Conservation (phyloP, 2,797 vertebrate genomes). For the Syngnathus acus region DNA sequence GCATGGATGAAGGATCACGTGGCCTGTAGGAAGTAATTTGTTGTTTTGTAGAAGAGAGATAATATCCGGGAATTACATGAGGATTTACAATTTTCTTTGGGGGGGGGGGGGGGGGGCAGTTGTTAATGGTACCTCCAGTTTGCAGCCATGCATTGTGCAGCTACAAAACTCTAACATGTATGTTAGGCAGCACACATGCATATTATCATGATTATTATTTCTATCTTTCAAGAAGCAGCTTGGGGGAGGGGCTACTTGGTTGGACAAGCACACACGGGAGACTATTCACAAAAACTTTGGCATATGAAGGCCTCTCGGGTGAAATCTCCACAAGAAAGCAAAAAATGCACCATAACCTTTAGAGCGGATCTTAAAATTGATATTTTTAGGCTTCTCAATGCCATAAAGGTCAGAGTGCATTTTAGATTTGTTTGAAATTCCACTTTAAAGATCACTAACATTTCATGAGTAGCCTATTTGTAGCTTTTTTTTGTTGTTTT, state of each 20-base stretch:
- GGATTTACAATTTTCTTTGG: slow-evolving; percentile 51
- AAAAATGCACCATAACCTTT: background rate
- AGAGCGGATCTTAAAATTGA: background rate
- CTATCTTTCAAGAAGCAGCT: slow-evolving; percentile 42
- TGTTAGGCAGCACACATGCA: slow-evolving; percentile 50
- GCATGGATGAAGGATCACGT: background rate
- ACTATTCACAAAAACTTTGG: background rate
- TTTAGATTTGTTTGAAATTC: background rate
- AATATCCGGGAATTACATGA: slow-evolving; percentile 39
- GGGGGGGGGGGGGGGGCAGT: slow-evolving; percentile 16
- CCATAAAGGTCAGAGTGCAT: too few relatives aligned
- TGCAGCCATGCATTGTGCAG: slow-evolving; percentile 48
- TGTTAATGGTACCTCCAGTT: slow-evolving; percentile 43
- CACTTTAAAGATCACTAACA: background rate
- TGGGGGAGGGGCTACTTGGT: background rate
- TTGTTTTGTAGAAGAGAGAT: too few relatives aligned
- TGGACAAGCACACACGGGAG: too few relatives aligned
- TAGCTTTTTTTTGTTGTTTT: slow-evolving; percentile 30
- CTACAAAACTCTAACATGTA: slow-evolving; percentile 17
- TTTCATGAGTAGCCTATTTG: slow-evolving; percentile 31
- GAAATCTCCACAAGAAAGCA: background rate
- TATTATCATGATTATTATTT: slow-evolving; percentile 14
- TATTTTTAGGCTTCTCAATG: too few relatives aligned
- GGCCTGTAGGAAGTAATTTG: slow-evolving; percentile 15
- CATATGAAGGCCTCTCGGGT: too few relatives aligned